phyloP scores from a whole-genome alignment of 2,888 invertebrate genomes.

The Caenorhabditis panamensis region DNA sequence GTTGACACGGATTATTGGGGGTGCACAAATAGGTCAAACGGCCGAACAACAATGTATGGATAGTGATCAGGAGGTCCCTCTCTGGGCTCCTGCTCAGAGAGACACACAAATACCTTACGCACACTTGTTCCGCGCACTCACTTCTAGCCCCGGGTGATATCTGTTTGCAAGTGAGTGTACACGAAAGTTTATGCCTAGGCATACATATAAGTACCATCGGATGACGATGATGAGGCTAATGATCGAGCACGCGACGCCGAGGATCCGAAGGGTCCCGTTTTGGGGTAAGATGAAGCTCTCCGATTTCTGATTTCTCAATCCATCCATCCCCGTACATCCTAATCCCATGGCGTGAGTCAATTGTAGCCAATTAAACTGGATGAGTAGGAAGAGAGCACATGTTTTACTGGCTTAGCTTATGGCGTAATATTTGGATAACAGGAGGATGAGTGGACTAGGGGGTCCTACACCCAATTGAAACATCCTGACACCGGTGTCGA shows the following conservation, averaged over 20 bases:
- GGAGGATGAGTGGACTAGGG: constrained; percentile 39
- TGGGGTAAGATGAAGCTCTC: constrained; percentile 30
- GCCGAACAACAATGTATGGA: constrained; percentile 43
- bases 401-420: constrained; percentile 38
- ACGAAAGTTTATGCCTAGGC: constrained; percentile 39
- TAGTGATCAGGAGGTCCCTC: constrained; percentile 42
- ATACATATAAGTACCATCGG: constrained; percentile 50
- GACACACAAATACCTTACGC: constrained; percentile 60
- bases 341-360: constrained; percentile 52
- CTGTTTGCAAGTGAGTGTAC: background rate
- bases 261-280: no score
- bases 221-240: constrained; percentile 19
- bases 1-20: constrained; percentile 56
- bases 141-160: constrained; percentile 42
- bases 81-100: background rate
- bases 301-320: constrained; percentile 20
- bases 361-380: constrained; percentile 57
- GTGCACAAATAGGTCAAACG: constrained; percentile 28
- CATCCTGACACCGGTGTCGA: constrained; percentile 73
- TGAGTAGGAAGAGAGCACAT: no score
- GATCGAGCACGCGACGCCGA: constrained; percentile 20
- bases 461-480: constrained; percentile 14
- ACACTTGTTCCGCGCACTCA: constrained; percentile 57
- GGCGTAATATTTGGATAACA: constrained; percentile 65
- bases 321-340: constrained; percentile 20